phyloP scores from a whole-genome alignment of 2,113 vertebrate genomes.

The Hucho hucho region DNA sequence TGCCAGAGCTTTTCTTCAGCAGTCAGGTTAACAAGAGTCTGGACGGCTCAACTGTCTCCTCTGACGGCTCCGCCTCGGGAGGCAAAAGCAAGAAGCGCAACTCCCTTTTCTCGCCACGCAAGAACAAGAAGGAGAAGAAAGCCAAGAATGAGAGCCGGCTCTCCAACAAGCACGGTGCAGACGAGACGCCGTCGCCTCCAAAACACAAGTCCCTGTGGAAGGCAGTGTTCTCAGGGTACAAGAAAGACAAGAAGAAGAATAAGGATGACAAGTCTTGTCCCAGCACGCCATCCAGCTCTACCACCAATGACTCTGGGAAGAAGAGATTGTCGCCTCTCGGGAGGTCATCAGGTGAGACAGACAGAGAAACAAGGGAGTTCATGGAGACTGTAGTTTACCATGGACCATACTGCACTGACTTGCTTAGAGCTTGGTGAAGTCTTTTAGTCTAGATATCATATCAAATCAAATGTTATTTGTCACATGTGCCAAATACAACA shows the following conservation, averaged over 20 bases:
- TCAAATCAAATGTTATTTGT: no score
- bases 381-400: neutral
- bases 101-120: constrained; percentile 94
- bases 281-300: constrained; percentile 88
- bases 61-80: constrained; percentile 80
- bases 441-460: neutral
- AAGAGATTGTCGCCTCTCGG: constrained; percentile 71
- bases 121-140: constrained; percentile 96
- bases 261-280: constrained; percentile 83
- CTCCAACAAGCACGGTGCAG: constrained; percentile 75
- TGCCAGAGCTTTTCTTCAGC: constrained; percentile 77
- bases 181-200: constrained; percentile 74
- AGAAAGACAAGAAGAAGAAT: constrained; percentile 87
- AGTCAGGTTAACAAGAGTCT: constrained; percentile 66
- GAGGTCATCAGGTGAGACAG: constrained; percentile 78
- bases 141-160: constrained; percentile 81
- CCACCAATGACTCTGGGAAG: constrained; percentile 85
- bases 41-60: constrained; percentile 90
- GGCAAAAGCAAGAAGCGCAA: constrained; percentile 93
- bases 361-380: neutral
- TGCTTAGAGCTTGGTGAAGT: neutral
- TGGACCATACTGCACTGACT: neutral
- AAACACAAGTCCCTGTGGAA: constrained; percentile 96
- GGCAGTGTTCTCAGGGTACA: constrained; percentile 93
- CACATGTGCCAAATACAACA: no score